Evolutionary conservation across 2,888 invertebrate species (phyloP), one percentile per base, ranked within the genome.

Genomic region (Pinctada fucata): DNA sequence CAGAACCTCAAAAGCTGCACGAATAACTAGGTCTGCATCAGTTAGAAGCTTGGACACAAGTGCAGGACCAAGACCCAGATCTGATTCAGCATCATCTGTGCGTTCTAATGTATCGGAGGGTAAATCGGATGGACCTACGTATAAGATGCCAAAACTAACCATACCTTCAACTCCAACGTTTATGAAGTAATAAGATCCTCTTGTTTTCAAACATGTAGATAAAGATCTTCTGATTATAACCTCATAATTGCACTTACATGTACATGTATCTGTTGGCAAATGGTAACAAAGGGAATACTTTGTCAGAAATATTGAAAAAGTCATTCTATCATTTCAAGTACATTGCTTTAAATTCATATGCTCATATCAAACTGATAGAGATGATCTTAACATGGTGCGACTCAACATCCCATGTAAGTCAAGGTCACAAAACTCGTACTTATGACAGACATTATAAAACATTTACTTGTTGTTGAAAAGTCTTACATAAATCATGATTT

Each of bases 111-210:
- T 47, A 47, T 52, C 45, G 69, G 58, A 6, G 6, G 58, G 58
- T 58, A 13, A 58, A 58, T 6, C 13, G 58, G 58, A 58, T 6
- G 79, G 58, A 10, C 75, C 72, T 49, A 50, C 69, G 6, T 71
- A 31, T 5, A 80, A 79, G 69, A 79, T 80, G 64, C 82, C 82
- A 6, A 81, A 78, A 58, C 50, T 86, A n/a, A 86, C 86, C 6
- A 72, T 85, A 10, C 83, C 86, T 6, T 78, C 79, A 4, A 85
- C 86, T 31, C 87, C 88, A 63, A 81, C 82, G 8, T 80, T 85
- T 45, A 75, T 88, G 82, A 88, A 83, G 88, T 88, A 79, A 81
- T 84, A 78, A 48, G 50, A 63, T 5, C 31, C 31, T 31, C 31
- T 31, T 31, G 31, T 31, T 31, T 31, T 31, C 31, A 31, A 31